Base-by-base conservation (phyloP, 2,888 invertebrate genomes). In the Heliconius cydno region DNA sequence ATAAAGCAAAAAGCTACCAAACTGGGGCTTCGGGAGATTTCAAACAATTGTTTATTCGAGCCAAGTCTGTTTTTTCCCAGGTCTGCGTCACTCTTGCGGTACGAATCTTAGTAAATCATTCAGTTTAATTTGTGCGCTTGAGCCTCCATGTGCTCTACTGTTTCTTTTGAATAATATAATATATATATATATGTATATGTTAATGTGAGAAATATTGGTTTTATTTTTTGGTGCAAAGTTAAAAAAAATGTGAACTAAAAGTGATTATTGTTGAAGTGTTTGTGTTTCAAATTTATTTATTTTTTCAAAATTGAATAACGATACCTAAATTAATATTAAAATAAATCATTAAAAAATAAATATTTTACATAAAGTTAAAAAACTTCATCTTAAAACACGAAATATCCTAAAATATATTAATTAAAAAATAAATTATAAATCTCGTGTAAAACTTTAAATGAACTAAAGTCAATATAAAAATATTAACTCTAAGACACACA, bases 101-200 rank as follows among this genome's bases (percentile, higher is more conserved):
- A 92, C 92, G 92, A 94, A 93, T 94, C 92, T 93, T 89, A 89
- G 89, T 85, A 88, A 88, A 88, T 88, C 87, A 87, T 87, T 92
- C 94, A 94, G 94, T 94, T 85, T 89, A 91, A 90, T 91, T 90
- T 88, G 90, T 91, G 93, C 92, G 91, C 89, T 90, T 89, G 92
- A 83, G 90, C 87, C 88, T 90, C 86, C 88, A 89, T 90, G 94
- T 92, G 92, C 92, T 91, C 91, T 92, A 92, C 90, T 77, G 82
- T 79, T 79, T 75, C 67, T 19, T 57, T 41, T 60, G 10, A 60
- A 52, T 70, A 13, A 28, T 34, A 19, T 34, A 19, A 30, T 30
- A 34, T 22, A 71, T 65, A 10, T 60, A n/a, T 60, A 1, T 60
- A 60, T 22, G 1, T n/a, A 52, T 52, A 6, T 25, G 6, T 34